Percentiles rank a stretch among this genome's conserved stretches.
Evolutionary conservation across 2,888 invertebrate species (phyloP).

Genomic region (Polydesmus complanatus): DNA sequence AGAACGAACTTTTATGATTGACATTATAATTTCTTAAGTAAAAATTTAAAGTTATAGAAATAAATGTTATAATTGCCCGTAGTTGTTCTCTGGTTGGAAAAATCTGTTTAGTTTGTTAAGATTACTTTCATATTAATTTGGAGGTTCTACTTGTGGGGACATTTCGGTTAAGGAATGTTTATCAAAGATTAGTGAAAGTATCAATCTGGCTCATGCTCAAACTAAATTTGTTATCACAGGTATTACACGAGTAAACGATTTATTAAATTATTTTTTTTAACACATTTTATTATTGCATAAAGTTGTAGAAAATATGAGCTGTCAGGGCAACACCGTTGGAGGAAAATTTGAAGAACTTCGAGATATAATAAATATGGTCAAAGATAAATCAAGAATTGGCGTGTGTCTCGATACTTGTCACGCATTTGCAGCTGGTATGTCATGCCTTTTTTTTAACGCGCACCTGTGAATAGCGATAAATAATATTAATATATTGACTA

Average conservation of each 20-base stretch:
- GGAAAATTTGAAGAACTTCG: slow-evolving; percentile 26
- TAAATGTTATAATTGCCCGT: too few species aligned
- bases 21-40: too few species aligned
- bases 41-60: too few species aligned
- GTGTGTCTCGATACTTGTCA: slow-evolving; percentile 32
- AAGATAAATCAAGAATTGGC: slow-evolving; percentile 24
- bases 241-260: slow-evolving; percentile 1
- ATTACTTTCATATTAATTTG: too few species aligned
- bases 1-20: not conserved
- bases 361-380: slow-evolving; percentile 24
- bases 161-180: slow-evolving; percentile 27
- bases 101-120: too few species aligned
- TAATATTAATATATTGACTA: slow-evolving; percentile 3
- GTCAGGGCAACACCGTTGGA: slow-evolving; percentile 32
- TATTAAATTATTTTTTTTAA: slow-evolving; percentile 1
- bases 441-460: not conserved
- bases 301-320: slow-evolving; percentile 31
- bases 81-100: too few species aligned
- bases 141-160: slow-evolving; percentile 30
- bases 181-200: slow-evolving; percentile 29
- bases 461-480: not conserved
- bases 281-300: slow-evolving; percentile 15
- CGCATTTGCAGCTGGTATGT: slow-evolving; percentile 34
- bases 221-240: slow-evolving; percentile 25
- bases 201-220: slow-evolving; percentile 28